Evolutionary conservation across 2,888 invertebrate species (phyloP), one percentile per base, ranked within the genome.

Genomic region (Scaptodrosophila latifasciaeformis): DNA sequence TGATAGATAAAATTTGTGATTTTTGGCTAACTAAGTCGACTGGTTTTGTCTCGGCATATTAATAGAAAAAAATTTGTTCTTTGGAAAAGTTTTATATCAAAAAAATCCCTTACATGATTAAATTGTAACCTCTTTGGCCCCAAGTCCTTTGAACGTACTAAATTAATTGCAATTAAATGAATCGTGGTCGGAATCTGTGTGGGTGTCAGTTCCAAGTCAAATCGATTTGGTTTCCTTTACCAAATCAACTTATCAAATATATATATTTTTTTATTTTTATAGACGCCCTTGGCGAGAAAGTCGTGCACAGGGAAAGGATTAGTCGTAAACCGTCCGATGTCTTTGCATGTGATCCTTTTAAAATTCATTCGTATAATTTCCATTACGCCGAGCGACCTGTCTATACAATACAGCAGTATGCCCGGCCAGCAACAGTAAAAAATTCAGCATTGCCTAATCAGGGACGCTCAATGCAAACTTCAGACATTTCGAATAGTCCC

Each of bases 291-390:
- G 19, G 12, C 6, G 15, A 60, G 31, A 21, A 64, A 64, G 53
- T 46, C 68, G 54, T 74, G 67, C 67, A 69, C 65, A 62, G 24
- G 3, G 44, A 49, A 19, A 18, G n/a, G 49, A 1, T 19, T 10
- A 7, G 15, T 13, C 37, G 30, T 17, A 42, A 42, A 9, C 5
- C 27, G 9, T 46, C 45, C n/a, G 84, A 84, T 59, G 65, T 69
- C 6, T 84, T 84, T 44, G 69, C 66, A 54, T 75, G 72, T 12
- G 84, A 84, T 61, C 85, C 84, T 1, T 85, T 84, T 50, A 84
- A 85, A 78, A 75, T 82, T 49, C 79, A 84, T 40, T 84, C 84
- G 34, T 81, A 79, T 42, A 83, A 81, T 44, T 84, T 84, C 55
- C 83, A 65, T 2, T 84, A 85, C 56, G 85, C 84, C 17, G 82